Evolutionary conservation across 2,113 vertebrate species (phyloP), one percentile per base, ranked within the genome.

Genomic region (Brevimyrus niger): DNA sequence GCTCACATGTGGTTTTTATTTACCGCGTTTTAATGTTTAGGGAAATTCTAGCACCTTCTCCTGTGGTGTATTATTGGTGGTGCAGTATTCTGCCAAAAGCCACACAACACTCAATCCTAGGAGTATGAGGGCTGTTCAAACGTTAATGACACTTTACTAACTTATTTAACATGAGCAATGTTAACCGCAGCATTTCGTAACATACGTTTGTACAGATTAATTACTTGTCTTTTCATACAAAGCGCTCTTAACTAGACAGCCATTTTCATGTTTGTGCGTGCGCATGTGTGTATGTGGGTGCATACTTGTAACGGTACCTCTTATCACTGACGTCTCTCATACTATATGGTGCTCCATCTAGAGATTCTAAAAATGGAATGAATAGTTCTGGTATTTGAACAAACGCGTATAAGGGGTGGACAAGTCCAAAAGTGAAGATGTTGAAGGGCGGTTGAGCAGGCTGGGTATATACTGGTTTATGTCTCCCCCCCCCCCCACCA

Each of bases 381-480:
- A 92, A 91, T 91, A 90, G 91, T 84, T 42, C 58, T 48, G 35
- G 76, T 5, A 17, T 61, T 53, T 65, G 46, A 21, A 48, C 19
- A 38, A 21, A 88, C 42, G 31, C 44, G 86, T 61, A 69, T n/a
- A 27, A 65, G 17, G 38, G 19, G 44, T 44, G 80, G 80, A 46
- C 42, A 84, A 84, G 21, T 84, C 44, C 82, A 47, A 23, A n/a
- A 35, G 73, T 80, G 15, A 35, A 19, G 15, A 80, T 80, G 38
- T 21, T 84, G 21, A 84, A 23, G 82, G 21, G 82, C 47, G 35
- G 2, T 15, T 80, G 42, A 11, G 76, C 38, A 47, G 13, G 19
- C 31, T 80, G 42, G n/a, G 76, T 10, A 47, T 10, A 47, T n/a
- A 23, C 82, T 84, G 44, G 82, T 84, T 47, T 47, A 44, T 84